Evolutionary conservation across 2,797 vertebrate species (phyloP), one percentile per base, ranked within the genome.

Genomic region (Hemibagrus guttatus): DNA sequence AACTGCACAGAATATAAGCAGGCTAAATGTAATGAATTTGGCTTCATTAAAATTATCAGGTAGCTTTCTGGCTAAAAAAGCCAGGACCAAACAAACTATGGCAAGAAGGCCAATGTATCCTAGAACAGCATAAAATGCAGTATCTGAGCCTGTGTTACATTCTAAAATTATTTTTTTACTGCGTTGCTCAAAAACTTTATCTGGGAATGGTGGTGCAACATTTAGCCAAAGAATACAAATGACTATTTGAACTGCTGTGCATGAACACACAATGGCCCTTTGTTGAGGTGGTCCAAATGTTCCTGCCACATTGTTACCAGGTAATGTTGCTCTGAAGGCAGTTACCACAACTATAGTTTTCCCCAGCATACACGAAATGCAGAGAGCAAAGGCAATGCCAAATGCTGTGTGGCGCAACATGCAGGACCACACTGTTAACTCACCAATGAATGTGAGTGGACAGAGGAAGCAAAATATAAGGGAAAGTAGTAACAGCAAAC

Each of bases 301-400:
- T 68, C 78, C 89, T 13, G 89, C 86, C 16, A 92, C 0, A 21
- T 92, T 92, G 42, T 85, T 94, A 6, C 93, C 91, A n/a, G 95
- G 95, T 63, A 94, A 66, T 12, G 91, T 92, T 28, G 93, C 93
- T 91, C 90, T 95, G 81, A 96, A 96, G 42, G 94, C 95, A 75
- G 93, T 93, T 0, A 96, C 90, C 1, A 96, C 95, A 59, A 95
- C 94, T 75, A 95, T 92, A 4, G 95, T 96, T 91, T 95, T 96
- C 1, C 94, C 94, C 84, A 96, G 84, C 46, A 49, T 49, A 49
- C 46, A 49, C 6, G 46, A 49, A 49, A 49, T 49, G 6, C 46
- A 49, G 46, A 49, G 46, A 1, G 46, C 46, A 49, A 49, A 49
- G 46, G 46, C 46, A 49, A 49, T 49, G 46, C 46, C 46, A 49